These are phyloP conservation scores for Grapholita molesta DNA, from an alignment of 1,140 invertebrate species.

Conservation along the genomic window DNA sequence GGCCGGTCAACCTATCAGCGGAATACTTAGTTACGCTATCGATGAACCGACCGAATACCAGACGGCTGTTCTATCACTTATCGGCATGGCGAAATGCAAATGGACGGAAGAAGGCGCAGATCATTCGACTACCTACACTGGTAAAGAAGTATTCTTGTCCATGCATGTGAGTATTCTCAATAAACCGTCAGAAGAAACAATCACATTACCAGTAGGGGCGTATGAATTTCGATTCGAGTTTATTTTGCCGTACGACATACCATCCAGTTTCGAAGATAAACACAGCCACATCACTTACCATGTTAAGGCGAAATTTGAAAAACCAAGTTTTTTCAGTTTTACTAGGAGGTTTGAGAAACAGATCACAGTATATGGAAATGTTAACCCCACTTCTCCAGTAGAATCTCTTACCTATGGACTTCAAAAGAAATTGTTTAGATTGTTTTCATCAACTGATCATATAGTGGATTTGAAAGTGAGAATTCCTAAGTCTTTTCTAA, in stretches of 20 bases:
- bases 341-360: slow-evolving; percentile 35
- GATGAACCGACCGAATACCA: not conserved
- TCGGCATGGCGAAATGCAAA: not conserved
- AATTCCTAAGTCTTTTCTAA: slow-evolving; percentile 31
- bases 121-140: not conserved
- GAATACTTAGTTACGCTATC: slow-evolving; percentile 1
- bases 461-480: slow-evolving; percentile 35
- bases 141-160: not conserved
- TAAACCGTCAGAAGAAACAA: slow-evolving; percentile 7
- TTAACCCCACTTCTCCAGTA: slow-evolving; percentile 30
- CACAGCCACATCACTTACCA: slow-evolving; percentile 33
- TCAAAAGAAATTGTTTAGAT: slow-evolving; percentile 33
- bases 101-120: not conserved
- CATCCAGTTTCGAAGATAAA: slow-evolving; percentile 26
- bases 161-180: not conserved
- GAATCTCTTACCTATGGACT: slow-evolving; percentile 30
- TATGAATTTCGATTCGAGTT: slow-evolving; percentile 36
- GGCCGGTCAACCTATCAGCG: slow-evolving; percentile 1
- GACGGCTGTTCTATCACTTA: not conserved
- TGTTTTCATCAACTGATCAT: slow-evolving; percentile 31
- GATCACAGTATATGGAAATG: slow-evolving; percentile 30
- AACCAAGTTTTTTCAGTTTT: slow-evolving; percentile 28
- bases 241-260: slow-evolving; percentile 35
- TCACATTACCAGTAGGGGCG: slow-evolving; percentile 22
- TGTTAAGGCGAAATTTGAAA: slow-evolving; percentile 36